Evolutionary conservation across 2,888 invertebrate species (phyloP), one percentile per base, ranked within the genome.

Genomic region (Pilophorus perplexus): DNA sequence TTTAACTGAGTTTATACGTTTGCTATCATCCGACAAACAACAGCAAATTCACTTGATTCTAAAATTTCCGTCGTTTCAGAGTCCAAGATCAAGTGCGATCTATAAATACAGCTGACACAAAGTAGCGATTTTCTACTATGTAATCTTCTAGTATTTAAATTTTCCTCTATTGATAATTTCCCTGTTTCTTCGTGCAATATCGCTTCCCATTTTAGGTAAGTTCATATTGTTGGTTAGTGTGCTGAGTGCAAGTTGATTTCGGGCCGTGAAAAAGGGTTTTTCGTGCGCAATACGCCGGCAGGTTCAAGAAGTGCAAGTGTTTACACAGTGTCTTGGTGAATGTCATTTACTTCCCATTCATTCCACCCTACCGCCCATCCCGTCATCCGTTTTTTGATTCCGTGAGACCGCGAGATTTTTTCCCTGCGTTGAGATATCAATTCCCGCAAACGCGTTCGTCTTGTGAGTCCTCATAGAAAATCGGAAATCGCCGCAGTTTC

Each of bases 311-410:
- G 69, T 72, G 72, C 66, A 67, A 71, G 69, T 72, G 72, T 72
- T 72, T 72, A 73, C 71, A 72, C 71, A 69, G 72, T 72, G 71
- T 68, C 70, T 69, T 67, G 52, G 48, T 66, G 66, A 66, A 64
- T 42, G 64, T 44, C 66, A 64, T 64, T 67, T 62, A n/a, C 50
- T 40, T 33, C 6, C 6, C 12, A 33, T 33, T 33, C 12, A 8
- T 33, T 12, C 6, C 33, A 6, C 12, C 12, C 33, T 33, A 12
- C 12, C 33, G 33, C n/a, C n/a, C n/a, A n/a, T n/a, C n/a, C n/a
- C n/a, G n/a, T n/a, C n/a, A n/a, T n/a, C n/a, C n/a, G n/a, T n/a
- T n/a, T n/a, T n/a, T n/a, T n/a, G n/a, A n/a, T n/a, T n/a, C n/a
- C n/a, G n/a, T n/a, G n/a, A n/a, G n/a, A n/a, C n/a, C n/a, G n/a